Conservation (phyloP, 2,113 vertebrate species). For the Urocolius indicus region DNA sequence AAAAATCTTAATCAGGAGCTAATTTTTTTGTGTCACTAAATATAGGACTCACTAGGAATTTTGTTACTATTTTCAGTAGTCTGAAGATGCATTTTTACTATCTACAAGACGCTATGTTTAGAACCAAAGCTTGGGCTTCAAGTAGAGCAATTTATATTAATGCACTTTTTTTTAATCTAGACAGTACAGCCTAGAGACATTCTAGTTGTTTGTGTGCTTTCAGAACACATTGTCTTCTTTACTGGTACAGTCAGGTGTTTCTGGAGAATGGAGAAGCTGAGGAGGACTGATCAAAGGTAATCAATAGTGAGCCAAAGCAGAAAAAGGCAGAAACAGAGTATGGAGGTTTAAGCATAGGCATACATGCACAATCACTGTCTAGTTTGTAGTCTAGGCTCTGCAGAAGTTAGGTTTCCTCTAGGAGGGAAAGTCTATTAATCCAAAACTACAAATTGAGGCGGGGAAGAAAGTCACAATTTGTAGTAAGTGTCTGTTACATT, state of each 20-base stretch:
- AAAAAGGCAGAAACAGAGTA: background rate
- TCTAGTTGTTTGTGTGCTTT: background rate
- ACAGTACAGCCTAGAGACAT: background rate
- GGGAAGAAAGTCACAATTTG: background rate
- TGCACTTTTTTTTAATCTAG: background rate
- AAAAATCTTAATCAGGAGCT: background rate
- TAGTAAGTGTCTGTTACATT: background rate
- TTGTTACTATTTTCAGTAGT: background rate
- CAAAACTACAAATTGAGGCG: background rate
- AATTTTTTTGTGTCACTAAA: background rate
- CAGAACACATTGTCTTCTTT: background rate
- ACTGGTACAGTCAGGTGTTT: background rate
- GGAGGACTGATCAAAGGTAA: background rate
- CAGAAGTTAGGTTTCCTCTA: background rate
- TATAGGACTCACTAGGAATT: background rate
- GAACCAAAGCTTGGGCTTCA: background rate
- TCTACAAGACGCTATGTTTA: background rate
- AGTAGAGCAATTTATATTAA: background rate
- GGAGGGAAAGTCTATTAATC: background rate
- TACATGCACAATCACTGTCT: background rate
- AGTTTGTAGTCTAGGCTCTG: background rate
- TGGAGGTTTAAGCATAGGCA: background rate
- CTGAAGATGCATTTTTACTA: background rate
- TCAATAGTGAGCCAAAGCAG: background rate
- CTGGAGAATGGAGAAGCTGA: background rate